These are phyloP conservation scores for Scopus umbretta DNA, from an alignment of 2,113 vertebrate species.

Conservation along the genomic window DNA sequence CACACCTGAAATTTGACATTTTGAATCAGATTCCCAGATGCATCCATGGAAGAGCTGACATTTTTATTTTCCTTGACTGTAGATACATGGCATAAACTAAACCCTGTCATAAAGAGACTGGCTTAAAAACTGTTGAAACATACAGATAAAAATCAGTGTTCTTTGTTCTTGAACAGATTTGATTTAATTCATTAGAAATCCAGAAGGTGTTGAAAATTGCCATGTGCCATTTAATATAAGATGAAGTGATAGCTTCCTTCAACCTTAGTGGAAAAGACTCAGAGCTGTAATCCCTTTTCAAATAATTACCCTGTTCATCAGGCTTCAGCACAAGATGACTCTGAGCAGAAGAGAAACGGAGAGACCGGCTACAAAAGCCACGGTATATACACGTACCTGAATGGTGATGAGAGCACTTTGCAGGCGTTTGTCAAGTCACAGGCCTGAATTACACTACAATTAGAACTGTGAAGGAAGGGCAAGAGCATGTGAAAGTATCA, in stretches of 20 bases:
- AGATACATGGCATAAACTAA: neutral
- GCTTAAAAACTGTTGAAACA: neutral
- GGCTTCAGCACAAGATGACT: neutral
- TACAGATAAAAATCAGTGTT: neutral
- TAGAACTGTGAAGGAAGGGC: neutral
- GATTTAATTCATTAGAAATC: neutral
- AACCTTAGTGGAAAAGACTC: slow-evolving; percentile 8
- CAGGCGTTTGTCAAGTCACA: neutral
- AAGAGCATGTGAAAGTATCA: neutral
- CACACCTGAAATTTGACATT: neutral
- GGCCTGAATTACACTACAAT: neutral
- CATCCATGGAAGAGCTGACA: neutral
- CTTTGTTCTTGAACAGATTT: neutral
- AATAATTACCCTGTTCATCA: slow-evolving; percentile 19
- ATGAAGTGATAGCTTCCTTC: slow-evolving; percentile 27
- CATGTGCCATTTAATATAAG: neutral
- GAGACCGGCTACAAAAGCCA: neutral
- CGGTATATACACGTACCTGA: neutral
- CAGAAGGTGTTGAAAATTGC: slow-evolving; percentile 1
- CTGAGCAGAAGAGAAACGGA: neutral
- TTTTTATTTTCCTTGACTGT: neutral
- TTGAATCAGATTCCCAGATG: neutral
- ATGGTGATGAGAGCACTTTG: neutral
- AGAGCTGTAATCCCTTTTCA: slow-evolving; percentile 14
- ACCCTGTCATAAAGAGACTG: neutral